phyloP scores from a whole-genome alignment of 2,888 invertebrate species.

The Chirona hameri region DNA sequence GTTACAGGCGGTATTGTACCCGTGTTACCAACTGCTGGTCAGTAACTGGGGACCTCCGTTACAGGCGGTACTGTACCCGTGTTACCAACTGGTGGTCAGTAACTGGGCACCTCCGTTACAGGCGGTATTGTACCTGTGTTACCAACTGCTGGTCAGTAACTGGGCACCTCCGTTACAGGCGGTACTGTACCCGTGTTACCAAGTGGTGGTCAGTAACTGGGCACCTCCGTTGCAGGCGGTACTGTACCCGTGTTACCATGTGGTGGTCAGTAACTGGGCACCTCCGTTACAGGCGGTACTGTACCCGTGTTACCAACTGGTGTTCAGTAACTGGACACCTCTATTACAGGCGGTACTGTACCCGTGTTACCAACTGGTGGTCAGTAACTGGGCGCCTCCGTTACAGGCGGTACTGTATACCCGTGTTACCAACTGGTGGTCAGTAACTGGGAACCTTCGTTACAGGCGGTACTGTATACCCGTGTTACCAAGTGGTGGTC shows the following conservation, averaged over 20 bases:
- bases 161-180: conserved; percentile 66
- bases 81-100: conserved; percentile 73
- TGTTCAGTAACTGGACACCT: conserved; percentile 78
- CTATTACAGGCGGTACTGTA: conserved; percentile 54
- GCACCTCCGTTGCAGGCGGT: conserved; percentile 67
- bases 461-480: conserved; percentile 56
- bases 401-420: conserved; percentile 53
- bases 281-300: conserved; percentile 55
- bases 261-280: conserved; percentile 75
- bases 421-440: conserved; percentile 75
- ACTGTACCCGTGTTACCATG: conserved; percentile 73
- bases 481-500: conserved; percentile 72
- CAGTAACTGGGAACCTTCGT: conserved; percentile 74
- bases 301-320: conserved; percentile 73
- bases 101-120: conserved; percentile 69
- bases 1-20: conserved; percentile 54
- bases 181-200: conserved; percentile 69
- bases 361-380: conserved; percentile 74
- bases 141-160: conserved; percentile 71
- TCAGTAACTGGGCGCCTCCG: conserved; percentile 77
- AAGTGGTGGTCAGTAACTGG: conserved; percentile 73
- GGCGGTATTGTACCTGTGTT: conserved; percentile 62
- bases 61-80: conserved; percentile 58
- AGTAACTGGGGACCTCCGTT: conserved; percentile 74
- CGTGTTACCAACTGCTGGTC: conserved; percentile 72